Base-by-base conservation (phyloP, 1,140 invertebrate genomes). In the Pygmarrhopalites habei region DNA sequence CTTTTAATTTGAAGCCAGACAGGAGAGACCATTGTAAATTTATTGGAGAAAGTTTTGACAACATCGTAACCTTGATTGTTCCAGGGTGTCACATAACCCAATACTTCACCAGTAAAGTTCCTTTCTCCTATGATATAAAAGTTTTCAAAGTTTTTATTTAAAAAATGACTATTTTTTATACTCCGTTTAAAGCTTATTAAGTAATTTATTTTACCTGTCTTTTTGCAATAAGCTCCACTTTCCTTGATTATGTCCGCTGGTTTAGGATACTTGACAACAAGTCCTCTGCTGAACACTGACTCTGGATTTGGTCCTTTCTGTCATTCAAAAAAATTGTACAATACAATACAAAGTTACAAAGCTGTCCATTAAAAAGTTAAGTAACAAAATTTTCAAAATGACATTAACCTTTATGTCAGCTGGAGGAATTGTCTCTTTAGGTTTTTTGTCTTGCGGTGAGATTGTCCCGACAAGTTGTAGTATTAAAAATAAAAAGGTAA, bases 51-150 rank as follows among this genome's bases (percentile, higher is more conserved):
- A 51, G 81, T 83, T 78, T 95, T 95, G 0, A 92, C 89, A 41
- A 95, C 81, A 78, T 95, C 89, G 79, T 96, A 94, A 0, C 94
- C 95, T 80, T 91, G 88, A 63, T 80, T 85, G 75, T 97, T 97
- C 95, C 95, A 98, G 29, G 92, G 90, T 57, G 92, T 95, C 43
- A 95, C 88, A 77, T 92, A 95, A 58, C 88, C 92, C 30, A 96
- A 77, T 25, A 88, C 83, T 17, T 83, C 78, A 26, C 85, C 85
- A 63, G 83, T 79, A 74, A 89, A 88, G 69, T 82, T 81, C 67
- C 82, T 81, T 0, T 77, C 67, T 3, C 79, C 77, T n/a, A n/a
- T n/a, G n/a, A n/a, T n/a, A n/a, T n/a, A n/a, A n/a, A n/a, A n/a
- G n/a, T n/a, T n/a, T n/a, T n/a, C n/a, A n/a, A n/a, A n/a, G n/a